A percentile compares a stretch with the other conserved stretches of the same genome.
Evolutionary conservation across 2,113 vertebrate genomes (phyloP).

Genomic region (Ceyx margarethae): DNA sequence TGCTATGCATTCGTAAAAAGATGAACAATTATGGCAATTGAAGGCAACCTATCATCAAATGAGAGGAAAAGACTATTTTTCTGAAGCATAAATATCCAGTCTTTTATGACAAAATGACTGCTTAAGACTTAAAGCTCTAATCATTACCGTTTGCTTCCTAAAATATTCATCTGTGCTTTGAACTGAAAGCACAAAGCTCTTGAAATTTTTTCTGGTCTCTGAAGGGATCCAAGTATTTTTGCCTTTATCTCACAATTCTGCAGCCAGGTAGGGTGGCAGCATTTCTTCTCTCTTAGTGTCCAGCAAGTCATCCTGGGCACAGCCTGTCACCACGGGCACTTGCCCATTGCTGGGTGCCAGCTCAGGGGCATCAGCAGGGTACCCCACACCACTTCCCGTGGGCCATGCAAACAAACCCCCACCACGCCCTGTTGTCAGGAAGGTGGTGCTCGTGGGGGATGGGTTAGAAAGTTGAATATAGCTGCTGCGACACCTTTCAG

Average conservation of each 20-base stretch:
- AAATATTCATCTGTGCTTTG: slow-evolving; percentile 65
- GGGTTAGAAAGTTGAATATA: slow-evolving; percentile 37
- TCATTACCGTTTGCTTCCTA: slow-evolving; percentile 74
- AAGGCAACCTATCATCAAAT: slow-evolving; percentile 71
- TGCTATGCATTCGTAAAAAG: slow-evolving; percentile 51
- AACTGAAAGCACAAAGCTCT: slow-evolving; percentile 50
- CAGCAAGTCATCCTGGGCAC: not conserved
- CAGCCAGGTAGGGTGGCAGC: not conserved
- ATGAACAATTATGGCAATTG: slow-evolving; percentile 65
- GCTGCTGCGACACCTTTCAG: not conserved
- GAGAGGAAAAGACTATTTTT: slow-evolving; percentile 72
- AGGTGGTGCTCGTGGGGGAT: not conserved
- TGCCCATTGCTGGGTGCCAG: not conserved
- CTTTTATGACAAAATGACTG: slow-evolving; percentile 72
- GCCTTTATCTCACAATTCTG: not conserved
- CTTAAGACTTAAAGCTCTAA: slow-evolving; percentile 69
- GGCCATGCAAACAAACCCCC: not conserved
- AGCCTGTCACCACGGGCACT: accelerated
- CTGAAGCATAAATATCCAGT: slow-evolving; percentile 53
- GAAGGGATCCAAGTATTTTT: not conserved
- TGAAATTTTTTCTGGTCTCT: not conserved
- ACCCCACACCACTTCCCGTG: not conserved
- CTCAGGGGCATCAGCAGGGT: not conserved
- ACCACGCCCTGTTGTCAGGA: not conserved
- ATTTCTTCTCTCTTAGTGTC: not conserved